Evolutionary conservation across 2,888 invertebrate genomes (phyloP).

Genomic region (Coelinius sp.): DNA sequence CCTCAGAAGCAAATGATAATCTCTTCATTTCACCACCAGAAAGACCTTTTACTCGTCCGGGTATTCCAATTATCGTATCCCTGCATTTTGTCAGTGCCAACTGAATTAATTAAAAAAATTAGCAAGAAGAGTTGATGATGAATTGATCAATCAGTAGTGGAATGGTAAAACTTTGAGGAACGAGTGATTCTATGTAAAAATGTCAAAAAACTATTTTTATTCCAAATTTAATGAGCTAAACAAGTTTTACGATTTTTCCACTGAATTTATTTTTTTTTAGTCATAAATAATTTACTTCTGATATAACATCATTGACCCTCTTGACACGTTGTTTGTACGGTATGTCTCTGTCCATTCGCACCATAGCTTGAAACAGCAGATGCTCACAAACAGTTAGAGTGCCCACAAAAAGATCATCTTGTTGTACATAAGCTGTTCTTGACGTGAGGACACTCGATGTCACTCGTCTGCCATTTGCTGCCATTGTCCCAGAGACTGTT

Average conservation of each 20-base stretch:
- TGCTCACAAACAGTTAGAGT: conserved; percentile 92
- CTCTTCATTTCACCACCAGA: conserved; percentile 98
- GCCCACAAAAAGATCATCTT: conserved; percentile 93
- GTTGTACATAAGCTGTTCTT: conserved; percentile 92
- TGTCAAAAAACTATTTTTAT: background rate
- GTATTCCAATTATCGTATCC: conserved; percentile 90
- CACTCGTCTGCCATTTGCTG: conserved; percentile 84
- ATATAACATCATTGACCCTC: conserved; percentile 88
- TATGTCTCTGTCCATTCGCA: conserved; percentile 87
- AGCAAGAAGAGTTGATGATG: background rate
- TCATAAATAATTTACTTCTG: conserved; percentile 75
- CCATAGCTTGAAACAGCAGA: conserved; percentile 86
- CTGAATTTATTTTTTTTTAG: background rate
- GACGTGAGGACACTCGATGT: conserved; percentile 81
- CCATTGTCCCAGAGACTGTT: conserved; percentile 75
- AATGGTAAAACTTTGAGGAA: background rate
- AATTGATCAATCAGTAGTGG: background rate
- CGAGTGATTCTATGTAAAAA: background rate
- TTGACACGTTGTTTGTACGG: conserved; percentile 81
- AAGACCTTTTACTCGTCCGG: conserved; percentile 90
- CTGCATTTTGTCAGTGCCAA: conserved; percentile 90
- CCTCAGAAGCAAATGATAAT: conserved; percentile 96
- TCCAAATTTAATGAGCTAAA: background rate
- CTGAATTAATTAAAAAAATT: conserved; percentile 68
- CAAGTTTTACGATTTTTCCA: background rate